Conservation (phyloP, 1,140 invertebrate genomes). For the Thalassaphorura encarpata region DNA sequence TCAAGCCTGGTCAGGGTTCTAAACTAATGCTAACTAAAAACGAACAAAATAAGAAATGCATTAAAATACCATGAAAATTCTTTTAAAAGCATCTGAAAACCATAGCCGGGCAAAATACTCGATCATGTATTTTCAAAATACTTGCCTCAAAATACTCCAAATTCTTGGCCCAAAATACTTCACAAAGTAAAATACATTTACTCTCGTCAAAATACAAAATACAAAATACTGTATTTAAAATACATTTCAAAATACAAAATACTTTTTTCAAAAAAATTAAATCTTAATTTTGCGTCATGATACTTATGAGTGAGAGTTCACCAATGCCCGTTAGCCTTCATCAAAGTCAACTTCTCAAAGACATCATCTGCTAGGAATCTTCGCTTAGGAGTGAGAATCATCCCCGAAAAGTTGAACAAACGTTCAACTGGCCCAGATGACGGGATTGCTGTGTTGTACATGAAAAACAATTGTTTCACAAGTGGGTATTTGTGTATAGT, state of each 20-base stretch:
- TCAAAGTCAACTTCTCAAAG: background rate
- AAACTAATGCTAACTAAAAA: no score
- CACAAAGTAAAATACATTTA: background rate
- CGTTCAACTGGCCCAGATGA: slow-evolving; percentile 27
- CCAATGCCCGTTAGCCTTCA: background rate
- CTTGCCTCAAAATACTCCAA: background rate
- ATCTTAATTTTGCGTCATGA: background rate
- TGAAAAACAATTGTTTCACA: slow-evolving; percentile 19
- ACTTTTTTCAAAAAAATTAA: background rate
- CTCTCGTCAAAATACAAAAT: background rate
- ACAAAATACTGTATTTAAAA: background rate
- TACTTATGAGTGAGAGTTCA: background rate
- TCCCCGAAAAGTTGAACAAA: slow-evolving; percentile 22
- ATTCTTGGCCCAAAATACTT: background rate
- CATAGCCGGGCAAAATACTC: background rate
- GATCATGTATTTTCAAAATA: background rate
- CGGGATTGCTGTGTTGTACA: slow-evolving; percentile 20
- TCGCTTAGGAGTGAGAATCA: slow-evolving; percentile 4
- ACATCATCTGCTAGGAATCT: background rate
- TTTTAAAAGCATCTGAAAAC: no score
- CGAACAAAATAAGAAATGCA: no score
- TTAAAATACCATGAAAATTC: no score
- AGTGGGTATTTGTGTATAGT: background rate
- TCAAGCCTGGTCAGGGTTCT: no score
- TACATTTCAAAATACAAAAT: no score